Evolutionary conservation across 2,113 vertebrate species (phyloP).

Genomic region (Plestiodon gilberti): DNA sequence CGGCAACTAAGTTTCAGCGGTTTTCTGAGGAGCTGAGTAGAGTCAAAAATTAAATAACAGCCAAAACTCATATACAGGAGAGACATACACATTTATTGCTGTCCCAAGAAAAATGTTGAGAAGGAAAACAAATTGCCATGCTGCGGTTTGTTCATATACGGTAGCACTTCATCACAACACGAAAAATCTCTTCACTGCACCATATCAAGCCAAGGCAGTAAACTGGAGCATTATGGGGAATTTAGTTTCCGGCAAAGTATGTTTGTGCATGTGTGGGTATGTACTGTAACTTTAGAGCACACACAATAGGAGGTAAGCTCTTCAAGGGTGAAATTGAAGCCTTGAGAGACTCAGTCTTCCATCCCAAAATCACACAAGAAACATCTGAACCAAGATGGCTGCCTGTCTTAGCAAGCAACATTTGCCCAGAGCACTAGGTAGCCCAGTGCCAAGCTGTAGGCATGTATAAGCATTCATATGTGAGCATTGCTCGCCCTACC

Average conservation of each 20-base stretch:
- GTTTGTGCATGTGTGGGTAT: no score
- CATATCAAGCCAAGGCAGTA: not conserved
- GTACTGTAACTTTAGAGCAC: no score
- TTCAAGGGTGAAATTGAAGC: not conserved
- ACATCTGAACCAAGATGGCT: not conserved
- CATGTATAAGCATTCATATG: slow-evolving; percentile 44
- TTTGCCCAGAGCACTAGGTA: slow-evolving; percentile 18
- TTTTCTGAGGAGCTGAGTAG: not conserved
- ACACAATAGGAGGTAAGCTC: no score
- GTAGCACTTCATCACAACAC: not conserved
- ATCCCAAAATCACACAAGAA: not conserved
- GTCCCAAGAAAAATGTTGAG: not conserved
- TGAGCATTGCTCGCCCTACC: slow-evolving; percentile 44
- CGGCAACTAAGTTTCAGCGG: not conserved
- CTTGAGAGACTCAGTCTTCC: not conserved
- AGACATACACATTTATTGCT: not conserved
- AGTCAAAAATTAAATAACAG: not conserved
- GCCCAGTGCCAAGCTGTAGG: not conserved
- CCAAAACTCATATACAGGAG: not conserved
- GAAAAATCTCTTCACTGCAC: not conserved
- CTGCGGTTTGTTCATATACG: not conserved
- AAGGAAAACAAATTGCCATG: not conserved
- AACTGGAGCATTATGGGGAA: not conserved
- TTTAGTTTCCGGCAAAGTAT: no score
- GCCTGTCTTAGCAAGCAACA: not conserved